Percentiles rank a stretch among this genome's conserved stretches.
These are phyloP conservation scores for Ceratina australensis DNA, from an alignment of 1,140 invertebrate genomes.

Conservation along the genomic window DNA sequence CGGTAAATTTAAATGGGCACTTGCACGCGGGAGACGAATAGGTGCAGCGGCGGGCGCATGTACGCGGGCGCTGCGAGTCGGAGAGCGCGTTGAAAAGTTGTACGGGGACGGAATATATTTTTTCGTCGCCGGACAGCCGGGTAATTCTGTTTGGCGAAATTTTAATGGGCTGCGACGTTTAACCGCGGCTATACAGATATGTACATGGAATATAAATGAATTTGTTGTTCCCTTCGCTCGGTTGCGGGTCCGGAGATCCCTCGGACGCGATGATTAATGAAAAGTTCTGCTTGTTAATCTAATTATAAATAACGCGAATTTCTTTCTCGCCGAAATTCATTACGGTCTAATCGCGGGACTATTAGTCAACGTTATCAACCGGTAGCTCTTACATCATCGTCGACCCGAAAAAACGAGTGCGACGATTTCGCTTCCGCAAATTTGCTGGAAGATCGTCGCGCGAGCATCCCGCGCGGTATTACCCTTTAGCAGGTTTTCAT, in stretches of 20 bases:
- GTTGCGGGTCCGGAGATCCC: too few relatives aligned
- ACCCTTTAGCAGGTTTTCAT: constrained; percentile 17
- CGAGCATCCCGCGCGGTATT: constrained; percentile 22
- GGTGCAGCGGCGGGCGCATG: not conserved
- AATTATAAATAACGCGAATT: too few relatives aligned
- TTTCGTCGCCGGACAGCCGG: not conserved
- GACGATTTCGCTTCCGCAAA: constrained; percentile 4
- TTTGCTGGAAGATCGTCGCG: constrained; percentile 1
- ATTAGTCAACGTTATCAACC: not conserved
- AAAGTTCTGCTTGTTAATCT: too few relatives aligned
- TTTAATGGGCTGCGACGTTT: not conserved
- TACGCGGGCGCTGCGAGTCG: not conserved
- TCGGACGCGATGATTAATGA: too few relatives aligned
- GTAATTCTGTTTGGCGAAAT: not conserved
- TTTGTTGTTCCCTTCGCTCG: too few relatives aligned
- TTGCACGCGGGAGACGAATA: not conserved
- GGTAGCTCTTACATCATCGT: not conserved
- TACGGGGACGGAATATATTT: not conserved
- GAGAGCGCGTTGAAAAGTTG: not conserved
- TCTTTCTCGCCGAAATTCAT: too few relatives aligned
- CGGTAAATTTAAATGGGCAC: constrained; percentile 56
- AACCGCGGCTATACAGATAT: not conserved
- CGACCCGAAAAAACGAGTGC: constrained; percentile 11
- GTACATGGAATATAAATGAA: too few relatives aligned
- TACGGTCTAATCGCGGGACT: too few relatives aligned